Base-by-base conservation (phyloP, 2,113 vertebrate genomes). In the Peromyscus leucopus region DNA sequence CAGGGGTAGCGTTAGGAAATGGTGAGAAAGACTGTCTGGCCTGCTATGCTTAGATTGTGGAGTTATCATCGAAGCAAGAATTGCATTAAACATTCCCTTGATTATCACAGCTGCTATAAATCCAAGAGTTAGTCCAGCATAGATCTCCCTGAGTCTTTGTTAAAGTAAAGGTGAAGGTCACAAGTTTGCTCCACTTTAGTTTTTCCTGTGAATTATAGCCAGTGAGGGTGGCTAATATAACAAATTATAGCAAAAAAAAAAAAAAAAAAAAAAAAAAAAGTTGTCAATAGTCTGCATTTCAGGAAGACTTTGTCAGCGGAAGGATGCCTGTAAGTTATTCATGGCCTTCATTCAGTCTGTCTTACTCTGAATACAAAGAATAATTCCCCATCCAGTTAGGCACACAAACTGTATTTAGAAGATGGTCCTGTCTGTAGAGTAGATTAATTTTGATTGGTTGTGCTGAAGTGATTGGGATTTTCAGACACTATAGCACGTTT, bases 401-500 rank as follows among this genome's bases (percentile, higher is more conserved):
- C 0, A 59, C 72, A 2, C 74, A 92, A 83, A 84, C 42, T 63
- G 89, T 72, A 83, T 97, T 76, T 95, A 17, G 26, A 71, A 94
- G 74, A 86, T 90, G 39, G 1, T 16, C 46, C 24, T 89, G 84
- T 42, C 59, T 16, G 10, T 55, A 51, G 78, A 36, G 93, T 93
- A 61, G 86, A 95, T 78, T 28, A 74, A 88, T 28, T 59, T 28
- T 84, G 89, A 93, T 82, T 84, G 69, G 61, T 94, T 93, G 91
- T 94, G 91, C 63, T 28, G 33, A 83, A 91, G 84, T 82, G 93
- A 57, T 42, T 36, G 86, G 59, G 71, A 87, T 96, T 97, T n/a
- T 86, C 88, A 39, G 36, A 82, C 42, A 83, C 65, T 90, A 80
- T 90, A 74, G 91, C 76, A 94, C 39, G 85, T 71, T 87, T 71